A percentile compares a stretch with the other conserved stretches of the same genome.
These are phyloP conservation scores for Lamprologus ornatipinnis DNA, from an alignment of 2,113 vertebrate species.

Conservation along the genomic window DNA sequence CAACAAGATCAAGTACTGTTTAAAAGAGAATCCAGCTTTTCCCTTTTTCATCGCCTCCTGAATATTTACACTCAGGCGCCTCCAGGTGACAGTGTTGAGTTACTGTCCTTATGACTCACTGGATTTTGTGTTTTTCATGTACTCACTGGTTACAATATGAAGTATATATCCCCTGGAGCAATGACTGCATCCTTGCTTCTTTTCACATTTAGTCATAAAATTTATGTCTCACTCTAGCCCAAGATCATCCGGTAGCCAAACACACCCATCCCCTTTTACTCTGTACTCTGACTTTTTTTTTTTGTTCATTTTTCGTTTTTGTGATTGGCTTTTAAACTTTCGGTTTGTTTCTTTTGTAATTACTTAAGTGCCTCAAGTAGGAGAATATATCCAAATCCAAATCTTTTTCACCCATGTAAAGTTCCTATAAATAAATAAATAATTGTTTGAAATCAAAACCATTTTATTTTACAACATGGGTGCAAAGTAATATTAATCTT, in stretches of 20 bases:
- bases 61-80: not conserved
- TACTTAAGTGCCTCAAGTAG: not conserved
- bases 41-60: not conserved
- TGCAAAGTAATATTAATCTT: not conserved
- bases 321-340: not conserved
- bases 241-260: not conserved
- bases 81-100: conserved; percentile 57
- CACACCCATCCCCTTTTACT: not conserved
- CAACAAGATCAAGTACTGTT: not conserved
- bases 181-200: not conserved
- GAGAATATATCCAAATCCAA: not conserved
- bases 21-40: not conserved
- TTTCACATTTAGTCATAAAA: not conserved
- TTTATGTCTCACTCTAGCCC: not conserved
- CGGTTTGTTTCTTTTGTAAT: not conserved
- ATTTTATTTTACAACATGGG: not conserved
- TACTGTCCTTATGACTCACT: not conserved
- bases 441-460: not conserved
- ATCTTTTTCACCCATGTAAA: not conserved
- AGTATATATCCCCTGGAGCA: not conserved
- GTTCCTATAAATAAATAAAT: not conserved
- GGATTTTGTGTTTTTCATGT: not conserved
- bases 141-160: not conserved
- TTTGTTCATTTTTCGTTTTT: not conserved
- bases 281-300: not conserved